A percentile compares a stretch with the other conserved stretches of the same genome.
Evolutionary conservation across 2,888 invertebrate genomes (phyloP).

Genomic region (Diachrysia chrysitis): DNA sequence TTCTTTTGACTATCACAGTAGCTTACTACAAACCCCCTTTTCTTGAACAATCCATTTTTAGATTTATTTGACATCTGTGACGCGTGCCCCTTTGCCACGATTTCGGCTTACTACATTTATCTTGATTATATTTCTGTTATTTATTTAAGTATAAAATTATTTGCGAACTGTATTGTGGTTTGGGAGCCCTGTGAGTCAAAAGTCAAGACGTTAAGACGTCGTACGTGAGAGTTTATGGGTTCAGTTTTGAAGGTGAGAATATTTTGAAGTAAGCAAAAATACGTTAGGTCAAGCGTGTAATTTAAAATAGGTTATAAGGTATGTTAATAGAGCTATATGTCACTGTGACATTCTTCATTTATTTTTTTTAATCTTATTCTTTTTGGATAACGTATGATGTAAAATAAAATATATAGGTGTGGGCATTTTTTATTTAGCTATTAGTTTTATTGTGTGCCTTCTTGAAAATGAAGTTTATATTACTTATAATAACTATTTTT

Average conservation of each 20-base stretch:
- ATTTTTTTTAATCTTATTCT: not conserved
- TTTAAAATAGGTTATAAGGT: not conserved
- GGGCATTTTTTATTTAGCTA: no score
- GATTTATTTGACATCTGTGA: constrained; percentile 20
- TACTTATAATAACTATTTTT: no score
- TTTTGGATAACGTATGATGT: not conserved
- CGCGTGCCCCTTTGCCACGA: constrained; percentile 25
- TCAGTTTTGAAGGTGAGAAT: constrained; percentile 11
- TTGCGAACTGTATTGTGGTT: constrained; percentile 21
- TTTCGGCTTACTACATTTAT: constrained; percentile 41
- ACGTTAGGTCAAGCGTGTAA: not conserved
- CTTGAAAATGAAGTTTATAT: no score
- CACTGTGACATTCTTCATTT: not conserved
- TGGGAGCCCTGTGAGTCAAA: constrained; percentile 28
- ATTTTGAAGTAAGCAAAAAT: constrained; percentile 6
- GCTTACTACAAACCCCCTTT: not conserved
- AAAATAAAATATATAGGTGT: not conserved
- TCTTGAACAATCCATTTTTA: constrained; percentile 10
- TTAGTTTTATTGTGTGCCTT: no score
- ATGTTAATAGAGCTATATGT: not conserved
- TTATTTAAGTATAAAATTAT: constrained; percentile 17
- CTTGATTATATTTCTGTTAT: constrained; percentile 19
- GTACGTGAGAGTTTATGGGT: constrained; percentile 37
- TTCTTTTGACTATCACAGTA: not conserved
- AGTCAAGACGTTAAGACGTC: constrained; percentile 34